phyloP scores from a whole-genome alignment of 2,113 vertebrate genomes.

The Gorsachius goisagi region DNA sequence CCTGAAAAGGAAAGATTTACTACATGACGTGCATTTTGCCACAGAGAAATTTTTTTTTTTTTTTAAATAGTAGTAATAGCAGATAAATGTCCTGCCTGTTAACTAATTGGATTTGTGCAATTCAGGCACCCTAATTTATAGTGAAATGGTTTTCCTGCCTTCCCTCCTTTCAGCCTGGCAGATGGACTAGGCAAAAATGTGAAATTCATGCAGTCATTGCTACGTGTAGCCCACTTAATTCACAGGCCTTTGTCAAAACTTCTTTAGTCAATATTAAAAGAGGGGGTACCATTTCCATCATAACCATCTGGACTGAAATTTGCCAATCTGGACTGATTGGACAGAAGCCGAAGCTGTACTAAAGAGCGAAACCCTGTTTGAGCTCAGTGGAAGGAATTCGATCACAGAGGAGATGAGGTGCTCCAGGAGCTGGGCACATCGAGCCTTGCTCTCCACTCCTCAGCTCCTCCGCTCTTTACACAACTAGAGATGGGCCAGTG shows the following conservation, averaged over 20 bases:
- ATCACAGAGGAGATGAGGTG: neutral
- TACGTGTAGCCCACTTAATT: constrained; percentile 59
- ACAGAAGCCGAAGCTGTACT: constrained; percentile 43
- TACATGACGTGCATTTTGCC: neutral
- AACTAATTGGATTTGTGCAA: constrained; percentile 54
- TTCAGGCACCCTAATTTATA: constrained; percentile 38
- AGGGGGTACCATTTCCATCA: constrained; percentile 54
- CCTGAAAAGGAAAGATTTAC: constrained; percentile 58
- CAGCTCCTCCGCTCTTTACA: neutral
- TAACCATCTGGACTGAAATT: constrained; percentile 71
- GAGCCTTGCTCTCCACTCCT: neutral
- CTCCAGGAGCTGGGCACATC: neutral
- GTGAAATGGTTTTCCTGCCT: constrained; percentile 25
- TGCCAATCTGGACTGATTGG: constrained; percentile 60
- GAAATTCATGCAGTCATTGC: constrained; percentile 55
- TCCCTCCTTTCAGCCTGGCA: constrained; percentile 47
- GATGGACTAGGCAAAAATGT: constrained; percentile 64
- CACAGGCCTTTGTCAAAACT: constrained; percentile 64
- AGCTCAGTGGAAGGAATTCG: neutral
- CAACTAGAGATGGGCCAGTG: neutral
- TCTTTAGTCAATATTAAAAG: constrained; percentile 61
- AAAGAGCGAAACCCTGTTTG: neutral
- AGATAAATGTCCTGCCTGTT: constrained; percentile 42
- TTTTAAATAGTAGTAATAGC: constrained; percentile 35
- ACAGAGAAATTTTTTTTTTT: constrained; percentile 8